Conservation (phyloP, 2,113 vertebrate species). For the Thermophis baileyi region DNA sequence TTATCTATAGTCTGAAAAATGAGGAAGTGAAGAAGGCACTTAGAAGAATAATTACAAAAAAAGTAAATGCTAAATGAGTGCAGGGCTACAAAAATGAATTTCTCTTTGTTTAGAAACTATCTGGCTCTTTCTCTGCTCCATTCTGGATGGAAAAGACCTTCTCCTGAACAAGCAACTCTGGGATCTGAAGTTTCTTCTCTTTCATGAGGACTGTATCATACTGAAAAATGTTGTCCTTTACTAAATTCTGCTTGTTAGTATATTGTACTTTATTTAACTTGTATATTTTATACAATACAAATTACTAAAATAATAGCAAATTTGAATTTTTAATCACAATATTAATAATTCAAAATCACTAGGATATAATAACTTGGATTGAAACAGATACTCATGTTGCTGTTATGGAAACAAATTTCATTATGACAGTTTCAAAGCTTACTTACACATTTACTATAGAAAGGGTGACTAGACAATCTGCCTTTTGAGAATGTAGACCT, state of each 20-base stretch:
- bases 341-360: background rate
- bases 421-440: background rate
- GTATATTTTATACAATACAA: background rate
- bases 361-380: background rate
- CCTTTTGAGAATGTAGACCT: background rate
- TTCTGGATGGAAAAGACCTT: no score
- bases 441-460: background rate
- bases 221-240: no score
- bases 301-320: background rate
- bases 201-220: no score
- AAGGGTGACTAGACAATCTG: background rate
- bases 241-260: no score
- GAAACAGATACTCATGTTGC: background rate
- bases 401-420: no score
- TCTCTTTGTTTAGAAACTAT: no score
- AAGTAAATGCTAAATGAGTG: background rate
- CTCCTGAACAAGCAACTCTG: no score
- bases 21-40: slow-evolving; percentile 9
- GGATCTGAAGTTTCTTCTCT: no score
- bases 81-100: no score
- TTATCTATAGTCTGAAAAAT: slow-evolving; percentile 23
- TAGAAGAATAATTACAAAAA: background rate
- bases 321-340: background rate
- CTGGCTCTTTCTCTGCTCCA: no score
- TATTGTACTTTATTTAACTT: background rate